phyloP scores from a whole-genome alignment of 1,140 invertebrate species.

The Drosophila leontia region DNA sequence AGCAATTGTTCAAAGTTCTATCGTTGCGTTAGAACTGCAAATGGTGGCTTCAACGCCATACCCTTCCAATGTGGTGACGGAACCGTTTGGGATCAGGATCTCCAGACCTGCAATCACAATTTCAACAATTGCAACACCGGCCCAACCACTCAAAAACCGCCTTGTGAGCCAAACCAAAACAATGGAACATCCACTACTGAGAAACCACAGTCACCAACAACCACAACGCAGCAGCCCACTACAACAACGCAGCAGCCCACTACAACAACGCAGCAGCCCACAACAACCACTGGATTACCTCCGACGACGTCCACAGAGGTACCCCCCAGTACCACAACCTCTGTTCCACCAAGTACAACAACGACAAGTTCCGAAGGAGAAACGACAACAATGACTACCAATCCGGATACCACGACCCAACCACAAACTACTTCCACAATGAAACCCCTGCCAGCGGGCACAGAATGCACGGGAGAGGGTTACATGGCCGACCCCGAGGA shows the following conservation, averaged over 20 bases:
- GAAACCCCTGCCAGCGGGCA: constrained; percentile 42
- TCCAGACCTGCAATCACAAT: constrained; percentile 87
- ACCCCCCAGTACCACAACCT: constrained; percentile 20
- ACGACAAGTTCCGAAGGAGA: constrained; percentile 10
- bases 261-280: background rate
- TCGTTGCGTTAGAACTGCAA: constrained; percentile 87
- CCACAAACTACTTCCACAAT: constrained; percentile 27
- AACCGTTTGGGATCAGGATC: constrained; percentile 88
- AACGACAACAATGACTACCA: constrained; percentile 5
- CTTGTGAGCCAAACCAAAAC: constrained; percentile 46
- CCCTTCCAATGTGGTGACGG: constrained; percentile 88
- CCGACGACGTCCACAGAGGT: constrained; percentile 22
- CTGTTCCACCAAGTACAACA: constrained; percentile 22
- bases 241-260: background rate
- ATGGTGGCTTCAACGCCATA: constrained; percentile 86
- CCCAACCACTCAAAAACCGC: constrained; percentile 47
- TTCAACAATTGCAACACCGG: constrained; percentile 69
- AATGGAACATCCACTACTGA: constrained; percentile 30
- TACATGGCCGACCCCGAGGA: constrained; percentile 87
- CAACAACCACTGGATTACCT: constrained; percentile 10
- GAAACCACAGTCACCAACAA: constrained; percentile 5
- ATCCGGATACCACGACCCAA: constrained; percentile 17
- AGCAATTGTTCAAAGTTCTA: constrained; percentile 89
- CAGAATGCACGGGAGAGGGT: constrained; percentile 86
- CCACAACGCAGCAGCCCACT: background rate